phyloP scores from a whole-genome alignment of 2,888 invertebrate genomes.

The Eulithis prunata region DNA sequence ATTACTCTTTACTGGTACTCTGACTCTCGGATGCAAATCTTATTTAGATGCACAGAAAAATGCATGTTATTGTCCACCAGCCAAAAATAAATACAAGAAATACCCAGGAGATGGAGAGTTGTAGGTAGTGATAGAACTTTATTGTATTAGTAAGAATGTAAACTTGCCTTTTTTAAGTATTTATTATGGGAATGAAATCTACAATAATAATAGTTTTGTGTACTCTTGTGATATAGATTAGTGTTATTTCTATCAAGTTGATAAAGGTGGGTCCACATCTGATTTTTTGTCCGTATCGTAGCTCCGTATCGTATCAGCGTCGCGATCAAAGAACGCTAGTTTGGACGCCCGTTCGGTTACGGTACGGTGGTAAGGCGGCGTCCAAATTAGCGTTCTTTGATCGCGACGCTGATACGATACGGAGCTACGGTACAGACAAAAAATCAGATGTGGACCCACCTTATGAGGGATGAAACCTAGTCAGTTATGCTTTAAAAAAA shows the following conservation, averaged over 20 bases:
- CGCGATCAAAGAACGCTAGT: too few species aligned
- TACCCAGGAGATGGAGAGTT: constrained; percentile 76
- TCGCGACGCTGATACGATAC: too few species aligned
- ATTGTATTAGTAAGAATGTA: constrained; percentile 2
- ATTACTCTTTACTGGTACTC: constrained; percentile 92
- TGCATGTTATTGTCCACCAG: constrained; percentile 90
- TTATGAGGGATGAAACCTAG: constrained; percentile 3
- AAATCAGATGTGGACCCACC: too few species aligned
- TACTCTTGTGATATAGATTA: not conserved
- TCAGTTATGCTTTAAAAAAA: constrained; percentile 26
- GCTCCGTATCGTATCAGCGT: too few species aligned
- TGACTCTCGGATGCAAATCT: constrained; percentile 94
- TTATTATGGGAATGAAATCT: constrained; percentile 5
- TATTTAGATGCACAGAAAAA: constrained; percentile 92
- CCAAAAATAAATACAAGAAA: constrained; percentile 79
- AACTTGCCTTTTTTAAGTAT: too few species aligned
- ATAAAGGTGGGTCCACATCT: too few species aligned
- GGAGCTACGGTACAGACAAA: too few species aligned
- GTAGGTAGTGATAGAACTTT: constrained; percentile 39
- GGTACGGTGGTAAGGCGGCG: too few species aligned
- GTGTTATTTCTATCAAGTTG: constrained; percentile 7
- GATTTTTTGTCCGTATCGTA: too few species aligned
- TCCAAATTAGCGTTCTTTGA: too few species aligned
- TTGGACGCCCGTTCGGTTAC: too few species aligned
- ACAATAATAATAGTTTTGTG: not conserved